These are phyloP conservation scores for Luscinia luscinia DNA, from an alignment of 2,797 vertebrate species.

Conservation along the genomic window DNA sequence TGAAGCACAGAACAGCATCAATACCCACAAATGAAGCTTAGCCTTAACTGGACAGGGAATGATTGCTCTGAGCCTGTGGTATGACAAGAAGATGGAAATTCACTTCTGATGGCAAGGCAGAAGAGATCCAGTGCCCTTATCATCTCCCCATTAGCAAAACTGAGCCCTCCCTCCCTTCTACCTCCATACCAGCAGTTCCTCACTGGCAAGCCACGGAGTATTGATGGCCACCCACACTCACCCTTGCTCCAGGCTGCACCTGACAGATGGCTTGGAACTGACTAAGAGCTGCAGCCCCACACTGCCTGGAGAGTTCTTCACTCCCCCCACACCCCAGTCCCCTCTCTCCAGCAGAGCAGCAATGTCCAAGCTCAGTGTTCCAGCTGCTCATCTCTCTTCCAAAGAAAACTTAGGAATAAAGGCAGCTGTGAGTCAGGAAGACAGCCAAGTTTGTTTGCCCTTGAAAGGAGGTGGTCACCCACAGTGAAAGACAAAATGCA, in stretches of 20 bases:
- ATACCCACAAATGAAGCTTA: background rate
- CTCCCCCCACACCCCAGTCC: background rate
- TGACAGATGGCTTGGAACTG: background rate
- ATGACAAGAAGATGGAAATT: background rate
- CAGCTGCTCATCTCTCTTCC: conserved; percentile 44
- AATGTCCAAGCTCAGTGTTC: background rate
- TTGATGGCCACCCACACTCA: background rate
- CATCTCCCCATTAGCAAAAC: background rate
- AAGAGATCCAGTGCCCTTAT: background rate
- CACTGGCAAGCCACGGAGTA: background rate
- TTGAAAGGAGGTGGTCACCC: conserved; percentile 27
- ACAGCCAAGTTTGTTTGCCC: conserved; percentile 57
- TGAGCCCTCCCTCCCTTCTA: background rate
- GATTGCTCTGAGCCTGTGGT: background rate
- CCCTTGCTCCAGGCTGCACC: background rate
- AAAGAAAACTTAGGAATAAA: conserved; percentile 55
- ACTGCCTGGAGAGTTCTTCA: background rate
- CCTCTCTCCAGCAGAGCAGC: conserved; percentile 33
- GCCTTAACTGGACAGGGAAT: background rate
- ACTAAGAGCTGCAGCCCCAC: background rate
- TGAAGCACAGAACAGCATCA: background rate
- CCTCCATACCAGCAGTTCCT: background rate
- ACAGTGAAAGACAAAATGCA: background rate
- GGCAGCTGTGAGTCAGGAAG: conserved; percentile 28
- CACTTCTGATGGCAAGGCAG: background rate